Percentiles rank a stretch among this genome's conserved stretches.
Evolutionary conservation across 2,113 vertebrate species (phyloP).

Genomic region (Syngnathoides biaculeatus): DNA sequence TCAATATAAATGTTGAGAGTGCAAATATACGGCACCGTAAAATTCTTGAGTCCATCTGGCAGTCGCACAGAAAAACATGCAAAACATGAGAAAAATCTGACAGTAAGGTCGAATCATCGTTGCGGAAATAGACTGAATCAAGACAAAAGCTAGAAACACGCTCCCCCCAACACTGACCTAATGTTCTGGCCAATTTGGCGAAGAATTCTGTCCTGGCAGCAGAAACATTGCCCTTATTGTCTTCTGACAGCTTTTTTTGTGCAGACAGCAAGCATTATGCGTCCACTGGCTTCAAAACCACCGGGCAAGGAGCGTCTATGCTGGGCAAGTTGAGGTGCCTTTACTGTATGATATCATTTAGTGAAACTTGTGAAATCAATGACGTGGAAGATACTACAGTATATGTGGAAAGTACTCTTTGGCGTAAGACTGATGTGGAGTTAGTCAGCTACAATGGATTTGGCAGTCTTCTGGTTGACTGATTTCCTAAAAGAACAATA

Average conservation of each 20-base stretch:
- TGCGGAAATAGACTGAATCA: background rate
- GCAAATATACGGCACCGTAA: background rate
- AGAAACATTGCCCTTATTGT: slow-evolving; percentile 5
- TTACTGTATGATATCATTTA: background rate
- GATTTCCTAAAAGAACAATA: slow-evolving; percentile 14
- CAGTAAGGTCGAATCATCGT: background rate
- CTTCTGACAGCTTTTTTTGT: background rate
- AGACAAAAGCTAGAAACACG: background rate
- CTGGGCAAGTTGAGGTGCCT: background rate
- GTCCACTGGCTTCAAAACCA: background rate
- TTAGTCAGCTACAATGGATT: background rate
- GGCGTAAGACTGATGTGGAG: background rate
- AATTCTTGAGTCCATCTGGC: background rate
- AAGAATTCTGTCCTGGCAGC: background rate
- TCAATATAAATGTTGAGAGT: background rate
- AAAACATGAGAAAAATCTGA: background rate
- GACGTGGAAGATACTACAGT: background rate
- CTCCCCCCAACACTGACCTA: background rate
- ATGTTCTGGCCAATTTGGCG: background rate
- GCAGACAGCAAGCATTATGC: background rate
- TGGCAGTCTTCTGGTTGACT: slow-evolving; percentile 4
- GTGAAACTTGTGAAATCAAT: background rate
- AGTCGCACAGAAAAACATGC: background rate
- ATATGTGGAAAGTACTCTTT: background rate
- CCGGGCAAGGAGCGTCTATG: background rate